A percentile compares a stretch with the other conserved stretches of the same genome.
phyloP scores from a whole-genome alignment of 2,113 vertebrate genomes.

The Porphyrio hochstetteri region DNA sequence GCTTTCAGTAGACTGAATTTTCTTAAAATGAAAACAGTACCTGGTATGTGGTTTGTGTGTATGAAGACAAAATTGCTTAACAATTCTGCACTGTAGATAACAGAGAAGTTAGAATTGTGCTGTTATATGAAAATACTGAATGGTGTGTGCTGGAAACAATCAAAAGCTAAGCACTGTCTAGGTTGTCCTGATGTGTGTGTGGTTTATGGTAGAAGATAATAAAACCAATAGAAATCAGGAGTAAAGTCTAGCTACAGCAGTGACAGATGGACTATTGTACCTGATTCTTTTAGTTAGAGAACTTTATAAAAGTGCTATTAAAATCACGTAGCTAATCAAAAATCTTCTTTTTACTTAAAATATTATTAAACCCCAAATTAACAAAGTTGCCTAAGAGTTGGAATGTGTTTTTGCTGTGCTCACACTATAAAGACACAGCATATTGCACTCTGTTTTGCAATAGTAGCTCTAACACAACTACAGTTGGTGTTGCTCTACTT shows the following conservation, averaged over 20 bases:
- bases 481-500: slow-evolving; percentile 11
- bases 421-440: neutral
- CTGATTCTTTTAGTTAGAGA: neutral
- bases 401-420: neutral
- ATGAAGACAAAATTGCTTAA: neutral
- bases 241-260: neutral
- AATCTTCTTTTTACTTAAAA: neutral
- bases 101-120: neutral
- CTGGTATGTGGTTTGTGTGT: rapidly evolving
- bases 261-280: neutral
- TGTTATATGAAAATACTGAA: neutral
- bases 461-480: neutral
- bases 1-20: neutral
- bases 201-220: neutral
- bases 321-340: neutral
- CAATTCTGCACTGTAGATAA: neutral
- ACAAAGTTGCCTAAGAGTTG: neutral
- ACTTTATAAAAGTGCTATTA: neutral
- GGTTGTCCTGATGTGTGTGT: neutral
- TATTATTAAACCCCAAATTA: neutral
- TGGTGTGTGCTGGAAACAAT: neutral
- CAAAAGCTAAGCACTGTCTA: neutral
- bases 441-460: slow-evolving; percentile 22
- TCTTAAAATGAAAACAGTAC: neutral
- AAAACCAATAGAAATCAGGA: neutral